Percentiles rank a stretch among this genome's conserved stretches.
These are phyloP conservation scores for Troides aeacus DNA, from an alignment of 2,888 invertebrate genomes.

Conservation along the genomic window DNA sequence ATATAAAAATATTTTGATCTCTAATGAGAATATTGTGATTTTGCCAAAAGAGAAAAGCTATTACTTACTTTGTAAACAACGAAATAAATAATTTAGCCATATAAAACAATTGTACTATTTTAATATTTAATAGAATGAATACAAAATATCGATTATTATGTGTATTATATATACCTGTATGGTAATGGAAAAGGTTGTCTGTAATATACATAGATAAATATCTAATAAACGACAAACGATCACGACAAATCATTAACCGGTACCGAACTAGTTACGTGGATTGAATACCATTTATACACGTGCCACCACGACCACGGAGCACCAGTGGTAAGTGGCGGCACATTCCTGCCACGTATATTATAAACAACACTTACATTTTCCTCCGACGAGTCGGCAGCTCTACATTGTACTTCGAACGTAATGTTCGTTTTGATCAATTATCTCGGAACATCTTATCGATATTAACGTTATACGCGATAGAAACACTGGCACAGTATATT, in stretches of 20 bases:
- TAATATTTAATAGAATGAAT: neutral
- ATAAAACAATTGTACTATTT: neutral
- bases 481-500: conserved; percentile 34
- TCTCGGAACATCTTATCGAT: conserved; percentile 42
- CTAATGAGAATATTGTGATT: too few relatives aligned
- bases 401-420: conserved; percentile 65
- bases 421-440: conserved; percentile 48
- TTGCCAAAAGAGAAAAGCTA: neutral
- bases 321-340: conserved; percentile 20
- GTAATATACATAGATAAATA: conserved; percentile 1
- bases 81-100: too few relatives aligned
- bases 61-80: neutral
- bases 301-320: conserved; percentile 17
- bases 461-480: conserved; percentile 40
- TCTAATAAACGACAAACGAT: conserved; percentile 10
- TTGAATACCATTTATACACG: conserved; percentile 15
- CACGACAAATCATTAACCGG: conserved; percentile 14
- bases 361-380: conserved; percentile 69
- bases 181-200: neutral
- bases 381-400: conserved; percentile 67
- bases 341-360: conserved; percentile 28
- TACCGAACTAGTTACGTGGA: conserved; percentile 19
- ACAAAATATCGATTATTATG: neutral
- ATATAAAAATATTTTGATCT: too few relatives aligned
- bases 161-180: neutral